Evolutionary conservation across 2,797 vertebrate genomes (phyloP).

Genomic region (Mus spretus): DNA sequence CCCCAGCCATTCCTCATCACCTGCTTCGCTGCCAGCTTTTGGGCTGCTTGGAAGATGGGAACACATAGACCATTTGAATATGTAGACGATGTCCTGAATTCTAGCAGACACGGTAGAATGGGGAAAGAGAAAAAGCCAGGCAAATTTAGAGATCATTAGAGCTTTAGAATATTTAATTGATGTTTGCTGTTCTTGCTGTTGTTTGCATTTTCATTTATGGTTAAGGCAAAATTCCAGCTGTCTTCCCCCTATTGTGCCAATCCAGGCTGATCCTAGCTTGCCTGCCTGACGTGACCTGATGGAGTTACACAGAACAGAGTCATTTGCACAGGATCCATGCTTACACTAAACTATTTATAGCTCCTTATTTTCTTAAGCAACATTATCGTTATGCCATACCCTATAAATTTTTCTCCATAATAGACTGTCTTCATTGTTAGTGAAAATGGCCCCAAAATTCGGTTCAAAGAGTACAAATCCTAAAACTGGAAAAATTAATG

Average conservation of each 20-base stretch:
- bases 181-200: background rate
- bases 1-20: no score
- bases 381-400: no score
- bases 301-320: background rate
- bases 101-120: background rate
- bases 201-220: background rate
- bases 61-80: background rate
- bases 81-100: background rate
- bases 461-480: background rate
- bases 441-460: background rate
- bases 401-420: background rate
- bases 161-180: background rate
- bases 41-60: background rate
- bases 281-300: background rate
- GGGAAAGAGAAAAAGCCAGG: background rate
- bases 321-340: background rate
- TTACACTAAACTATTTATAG: background rate
- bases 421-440: background rate
- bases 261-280: background rate
- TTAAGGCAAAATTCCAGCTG: background rate
- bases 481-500: background rate
- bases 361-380: background rate
- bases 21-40: background rate
- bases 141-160: background rate
- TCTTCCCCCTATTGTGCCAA: background rate